Percentiles rank a stretch among this genome's conserved stretches.
Evolutionary conservation across 1,140 invertebrate genomes (phyloP).

Genomic region (Tenebrio molitor): DNA sequence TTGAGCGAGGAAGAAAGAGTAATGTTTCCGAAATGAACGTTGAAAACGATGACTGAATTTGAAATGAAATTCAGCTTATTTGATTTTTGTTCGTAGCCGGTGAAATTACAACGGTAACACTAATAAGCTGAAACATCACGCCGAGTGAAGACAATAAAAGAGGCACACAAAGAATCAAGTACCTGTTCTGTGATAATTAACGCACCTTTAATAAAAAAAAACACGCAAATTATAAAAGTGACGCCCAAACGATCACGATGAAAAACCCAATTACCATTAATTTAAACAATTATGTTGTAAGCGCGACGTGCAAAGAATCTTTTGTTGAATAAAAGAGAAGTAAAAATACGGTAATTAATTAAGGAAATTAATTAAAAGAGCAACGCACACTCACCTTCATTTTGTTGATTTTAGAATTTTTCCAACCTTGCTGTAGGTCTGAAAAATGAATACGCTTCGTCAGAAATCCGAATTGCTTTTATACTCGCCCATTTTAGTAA

Average conservation of each 20-base stretch:
- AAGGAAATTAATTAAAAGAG: slow-evolving; percentile 23
- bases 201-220: background rate
- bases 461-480: slow-evolving; percentile 39
- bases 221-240: background rate
- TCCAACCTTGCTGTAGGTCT: slow-evolving; percentile 29
- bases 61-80: no score
- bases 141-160: no score
- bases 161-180: background rate
- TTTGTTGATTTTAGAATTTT: slow-evolving; percentile 16
- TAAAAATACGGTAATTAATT: slow-evolving; percentile 9
- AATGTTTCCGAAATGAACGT: no score
- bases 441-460: slow-evolving; percentile 41
- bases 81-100: no score
- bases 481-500: slow-evolving; percentile 31
- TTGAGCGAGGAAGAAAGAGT: no score
- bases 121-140: no score
- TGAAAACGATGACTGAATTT: no score
- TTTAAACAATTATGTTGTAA: background rate
- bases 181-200: background rate
- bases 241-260: background rate
- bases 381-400: slow-evolving; percentile 38
- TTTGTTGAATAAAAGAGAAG: background rate
- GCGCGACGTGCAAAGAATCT: background rate
- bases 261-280: background rate
- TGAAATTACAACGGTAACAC: no score